These are phyloP conservation scores for Coilia nasus DNA, from an alignment of 2,797 vertebrate genomes.

Conservation along the genomic window DNA sequence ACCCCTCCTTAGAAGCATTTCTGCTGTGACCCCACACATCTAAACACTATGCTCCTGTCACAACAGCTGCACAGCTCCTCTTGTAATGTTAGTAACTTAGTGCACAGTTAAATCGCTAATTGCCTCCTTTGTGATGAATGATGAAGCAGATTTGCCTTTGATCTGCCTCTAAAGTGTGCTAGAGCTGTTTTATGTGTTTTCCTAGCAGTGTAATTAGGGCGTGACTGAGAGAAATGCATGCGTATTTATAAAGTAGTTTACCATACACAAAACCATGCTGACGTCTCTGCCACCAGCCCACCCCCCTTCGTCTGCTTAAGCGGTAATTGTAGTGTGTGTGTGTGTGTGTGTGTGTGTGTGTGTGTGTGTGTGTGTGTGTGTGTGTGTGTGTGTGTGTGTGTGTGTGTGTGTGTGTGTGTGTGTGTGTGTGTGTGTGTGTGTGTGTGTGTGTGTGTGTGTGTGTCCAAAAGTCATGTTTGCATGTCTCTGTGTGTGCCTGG, in stretches of 20 bases:
- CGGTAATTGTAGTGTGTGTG: not conserved
- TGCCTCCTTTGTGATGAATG: not conserved
- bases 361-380: too few species aligned
- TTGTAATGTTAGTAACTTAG: not conserved
- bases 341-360: constrained; percentile 20
- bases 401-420: not conserved
- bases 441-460: not conserved
- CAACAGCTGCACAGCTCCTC: not conserved
- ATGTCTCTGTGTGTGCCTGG: not conserved
- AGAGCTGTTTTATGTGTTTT: not conserved
- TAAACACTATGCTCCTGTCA: not conserved
- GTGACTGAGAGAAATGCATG: not conserved
- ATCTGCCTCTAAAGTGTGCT: not conserved
- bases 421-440: not conserved
- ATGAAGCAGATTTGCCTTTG: too few species aligned
- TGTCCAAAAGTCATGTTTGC: not conserved
- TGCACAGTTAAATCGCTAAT: not conserved
- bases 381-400: not conserved
- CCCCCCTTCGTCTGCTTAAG: not conserved
- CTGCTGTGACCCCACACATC: too few species aligned
- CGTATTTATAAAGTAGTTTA: not conserved
- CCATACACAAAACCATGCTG: not conserved
- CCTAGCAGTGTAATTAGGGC: not conserved
- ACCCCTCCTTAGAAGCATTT: too few species aligned
- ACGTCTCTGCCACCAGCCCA: not conserved